Evolutionary conservation across 1,140 invertebrate genomes (phyloP).

Genomic region (Theocolax elegans): DNA sequence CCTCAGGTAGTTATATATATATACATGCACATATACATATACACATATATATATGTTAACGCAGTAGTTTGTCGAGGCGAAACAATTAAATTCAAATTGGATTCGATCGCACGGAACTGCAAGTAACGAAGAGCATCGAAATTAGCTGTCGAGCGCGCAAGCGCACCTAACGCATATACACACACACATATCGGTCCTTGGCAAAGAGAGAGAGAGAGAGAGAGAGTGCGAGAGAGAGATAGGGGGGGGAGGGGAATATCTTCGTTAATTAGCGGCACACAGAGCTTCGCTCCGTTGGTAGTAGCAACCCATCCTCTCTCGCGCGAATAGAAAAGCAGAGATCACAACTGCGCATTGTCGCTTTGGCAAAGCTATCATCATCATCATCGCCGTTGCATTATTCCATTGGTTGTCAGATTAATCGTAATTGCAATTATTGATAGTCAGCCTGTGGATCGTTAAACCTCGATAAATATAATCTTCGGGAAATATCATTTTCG

Average conservation of each 20-base stretch:
- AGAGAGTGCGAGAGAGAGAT: no score
- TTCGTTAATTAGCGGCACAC: background rate
- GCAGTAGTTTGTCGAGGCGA: background rate
- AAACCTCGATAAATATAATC: no score
- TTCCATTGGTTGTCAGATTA: background rate
- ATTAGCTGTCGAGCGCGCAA: background rate
- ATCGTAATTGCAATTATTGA: background rate
- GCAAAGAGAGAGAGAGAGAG: no score
- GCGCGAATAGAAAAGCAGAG: background rate
- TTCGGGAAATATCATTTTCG: no score
- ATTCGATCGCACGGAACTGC: background rate
- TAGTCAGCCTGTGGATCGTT: background rate
- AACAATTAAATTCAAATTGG: constrained; percentile 2
- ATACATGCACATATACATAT: no score
- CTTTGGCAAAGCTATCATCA: background rate
- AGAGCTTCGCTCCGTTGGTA: background rate
- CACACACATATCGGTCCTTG: no score
- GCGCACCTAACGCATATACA: background rate
- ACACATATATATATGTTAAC: no score
- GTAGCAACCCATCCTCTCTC: no score
- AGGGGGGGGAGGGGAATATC: background rate
- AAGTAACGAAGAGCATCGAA: constrained; percentile 2
- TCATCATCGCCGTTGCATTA: background rate
- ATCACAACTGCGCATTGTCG: background rate
- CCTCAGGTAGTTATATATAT: no score